Base-by-base conservation (phyloP, 2,113 vertebrate species). In the Bos taurus region DNA sequence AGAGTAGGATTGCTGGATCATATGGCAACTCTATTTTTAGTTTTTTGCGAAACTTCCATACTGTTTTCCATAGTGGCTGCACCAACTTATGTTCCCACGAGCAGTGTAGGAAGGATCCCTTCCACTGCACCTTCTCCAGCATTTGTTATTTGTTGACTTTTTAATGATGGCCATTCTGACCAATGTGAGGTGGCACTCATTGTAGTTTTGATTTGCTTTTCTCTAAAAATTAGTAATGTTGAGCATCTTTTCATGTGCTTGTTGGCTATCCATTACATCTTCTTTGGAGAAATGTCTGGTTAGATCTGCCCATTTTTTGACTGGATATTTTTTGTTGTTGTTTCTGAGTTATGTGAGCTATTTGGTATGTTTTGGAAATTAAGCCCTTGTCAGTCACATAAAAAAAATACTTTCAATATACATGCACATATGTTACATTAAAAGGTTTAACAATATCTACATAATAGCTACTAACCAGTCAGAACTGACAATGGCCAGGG, bases 371-470 rank as follows among this genome's bases (percentile, higher is more conserved):
- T 83, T 83, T 83, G 19, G 50, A 83, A 36, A 54, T 36, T 83
- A 83, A 54, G 19, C 19, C 33, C 11, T 83, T 83, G 19, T 82
- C 30, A 1, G 33, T 14, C 6, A 17, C 33, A 83, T 83, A 25
- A 54, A 82, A 91, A 95, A 71, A 95, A 92, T 84, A 56, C 50
- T 94, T 92, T 88, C 15, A 74, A 57, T 84, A 50, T 91, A 50
- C 83, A 50, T 33, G 7, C 48, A 90, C 14, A 90, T 85, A 25
- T n/a, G 19, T 88, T 46, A 92, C 43, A 81, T 23, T 88, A 81
- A 91, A 91, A 88, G 91, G 92, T 78, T 96, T 89, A 78, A 54
- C 67, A 88, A 10, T 90, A 56, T 36, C 28, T 88, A 54, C 64
- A 48, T 50, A 43, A 17, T 85, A 40, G 19, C 60, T 90, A 36